These are phyloP conservation scores for Spermophilus dauricus DNA, from an alignment of 2,113 vertebrate genomes.

Conservation along the genomic window DNA sequence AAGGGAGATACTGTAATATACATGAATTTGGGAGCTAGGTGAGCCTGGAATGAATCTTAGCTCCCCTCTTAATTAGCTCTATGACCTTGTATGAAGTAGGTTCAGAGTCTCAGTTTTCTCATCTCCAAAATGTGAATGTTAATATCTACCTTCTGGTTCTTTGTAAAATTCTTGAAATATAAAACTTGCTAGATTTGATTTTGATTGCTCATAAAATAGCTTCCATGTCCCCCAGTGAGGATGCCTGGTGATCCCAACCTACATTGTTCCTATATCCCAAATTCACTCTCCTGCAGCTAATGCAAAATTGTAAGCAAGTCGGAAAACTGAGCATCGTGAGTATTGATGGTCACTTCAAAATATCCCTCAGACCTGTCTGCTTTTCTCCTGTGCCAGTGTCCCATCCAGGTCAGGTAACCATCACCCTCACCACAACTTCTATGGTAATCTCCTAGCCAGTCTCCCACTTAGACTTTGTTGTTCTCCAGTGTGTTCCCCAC, in stretches of 20 bases:
- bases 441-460: neutral
- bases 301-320: neutral
- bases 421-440: neutral
- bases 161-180: neutral
- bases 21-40: neutral
- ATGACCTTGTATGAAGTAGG: slow-evolving; percentile 29
- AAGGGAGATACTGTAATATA: neutral
- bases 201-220: neutral
- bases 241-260: neutral
- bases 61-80: neutral
- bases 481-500: neutral
- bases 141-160: neutral
- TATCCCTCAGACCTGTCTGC: neutral
- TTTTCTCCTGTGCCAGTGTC: neutral
- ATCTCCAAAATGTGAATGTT: neutral
- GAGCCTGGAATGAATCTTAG: neutral
- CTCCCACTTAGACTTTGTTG: neutral
- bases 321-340: neutral
- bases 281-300: neutral
- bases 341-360: neutral
- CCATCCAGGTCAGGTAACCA: neutral
- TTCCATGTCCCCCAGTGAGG: neutral
- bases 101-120: slow-evolving; percentile 18
- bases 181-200: slow-evolving; percentile 11
- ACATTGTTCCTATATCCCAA: no score